Evolutionary conservation across 2,888 invertebrate genomes (phyloP), one percentile per base, ranked within the genome.

Genomic region (Epistrophella euchroma): DNA sequence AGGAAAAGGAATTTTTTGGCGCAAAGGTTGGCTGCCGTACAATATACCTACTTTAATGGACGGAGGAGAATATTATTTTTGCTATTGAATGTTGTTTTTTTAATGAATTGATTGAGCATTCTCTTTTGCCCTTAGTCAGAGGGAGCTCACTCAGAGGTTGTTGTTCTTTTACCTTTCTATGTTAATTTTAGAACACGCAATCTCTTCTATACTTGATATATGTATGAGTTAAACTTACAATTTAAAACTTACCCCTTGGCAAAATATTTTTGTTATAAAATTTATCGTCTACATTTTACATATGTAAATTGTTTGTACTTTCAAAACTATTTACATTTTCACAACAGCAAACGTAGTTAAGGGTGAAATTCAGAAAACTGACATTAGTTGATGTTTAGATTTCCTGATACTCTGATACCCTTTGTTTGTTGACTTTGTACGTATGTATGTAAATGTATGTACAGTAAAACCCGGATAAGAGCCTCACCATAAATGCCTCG

Each of bases 1-100:
- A 83, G 78, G 80, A 84, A 88, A 88, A 83, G 84, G 81, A 73
- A 78, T 70, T 64, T n/a, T 75, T 72, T 75, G 80, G 81, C 81
- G 62, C 75, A 62, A 68, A 40, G 35, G 37, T 43, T 64, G 35
- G 17, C 11, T 70, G 22, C n/a, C 17, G 45, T n/a, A n/a, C n/a
- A n/a, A n/a, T n/a, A 25, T 25, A 25, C 25, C 25, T 25, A 25
- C n/a, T n/a, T n/a, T n/a, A n/a, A n/a, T n/a, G n/a, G n/a, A n/a
- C n/a, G n/a, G n/a, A n/a, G n/a, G n/a, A n/a, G n/a, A n/a, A n/a
- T n/a, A n/a, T n/a, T n/a, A n/a, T n/a, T n/a, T n/a, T n/a, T n/a
- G n/a, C n/a, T n/a, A n/a, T n/a, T 28, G 28, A 28, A 28, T 28
- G 47, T 47, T 55, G 22, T 58, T n/a, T 68, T 37, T 47, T 35